Evolutionary conservation across 2,113 vertebrate genomes (phyloP).

Genomic region (Platichthys stellatus): DNA sequence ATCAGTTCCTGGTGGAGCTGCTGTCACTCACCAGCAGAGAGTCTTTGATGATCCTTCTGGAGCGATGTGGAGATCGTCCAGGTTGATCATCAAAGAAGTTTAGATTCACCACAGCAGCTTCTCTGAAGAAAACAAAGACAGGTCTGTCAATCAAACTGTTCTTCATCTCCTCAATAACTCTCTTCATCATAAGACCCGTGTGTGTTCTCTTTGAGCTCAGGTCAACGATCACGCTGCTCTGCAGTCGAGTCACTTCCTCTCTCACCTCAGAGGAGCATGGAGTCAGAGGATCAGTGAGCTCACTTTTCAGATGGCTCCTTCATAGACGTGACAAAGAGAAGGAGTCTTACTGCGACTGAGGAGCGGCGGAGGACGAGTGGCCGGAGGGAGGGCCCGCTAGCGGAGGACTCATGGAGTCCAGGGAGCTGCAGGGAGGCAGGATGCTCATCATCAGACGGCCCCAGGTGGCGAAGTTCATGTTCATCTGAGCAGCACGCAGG

Average conservation of each 20-base stretch:
- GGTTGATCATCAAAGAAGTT: conserved; percentile 79
- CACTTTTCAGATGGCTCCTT: not conserved
- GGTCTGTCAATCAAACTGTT: too few relatives aligned
- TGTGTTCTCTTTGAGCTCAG: too few relatives aligned
- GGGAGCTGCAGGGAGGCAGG: conserved; percentile 90
- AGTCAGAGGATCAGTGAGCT: not conserved
- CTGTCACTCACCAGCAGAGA: conserved; percentile 33
- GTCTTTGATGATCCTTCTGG: conserved; percentile 58
- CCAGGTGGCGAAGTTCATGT: conserved; percentile 96
- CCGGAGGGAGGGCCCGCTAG: conserved; percentile 1
- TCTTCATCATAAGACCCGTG: too few relatives aligned
- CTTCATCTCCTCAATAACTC: too few relatives aligned
- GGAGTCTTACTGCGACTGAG: conserved; percentile 30
- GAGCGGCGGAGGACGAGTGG: not conserved
- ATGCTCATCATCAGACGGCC: conserved; percentile 94
- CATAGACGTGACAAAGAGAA: not conserved
- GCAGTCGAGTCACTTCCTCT: not conserved
- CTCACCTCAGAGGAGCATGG: not conserved
- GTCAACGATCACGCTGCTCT: too few relatives aligned
- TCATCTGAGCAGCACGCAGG: conserved; percentile 94
- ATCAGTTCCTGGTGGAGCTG: not conserved
- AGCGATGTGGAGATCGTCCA: conserved; percentile 82
- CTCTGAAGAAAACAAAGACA: conserved; percentile 67
- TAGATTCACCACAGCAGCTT: conserved; percentile 74
- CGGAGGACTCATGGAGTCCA: conserved; percentile 71